phyloP scores from a whole-genome alignment of 2,797 vertebrate species.

The Parauchenoglanis ngamensis region DNA sequence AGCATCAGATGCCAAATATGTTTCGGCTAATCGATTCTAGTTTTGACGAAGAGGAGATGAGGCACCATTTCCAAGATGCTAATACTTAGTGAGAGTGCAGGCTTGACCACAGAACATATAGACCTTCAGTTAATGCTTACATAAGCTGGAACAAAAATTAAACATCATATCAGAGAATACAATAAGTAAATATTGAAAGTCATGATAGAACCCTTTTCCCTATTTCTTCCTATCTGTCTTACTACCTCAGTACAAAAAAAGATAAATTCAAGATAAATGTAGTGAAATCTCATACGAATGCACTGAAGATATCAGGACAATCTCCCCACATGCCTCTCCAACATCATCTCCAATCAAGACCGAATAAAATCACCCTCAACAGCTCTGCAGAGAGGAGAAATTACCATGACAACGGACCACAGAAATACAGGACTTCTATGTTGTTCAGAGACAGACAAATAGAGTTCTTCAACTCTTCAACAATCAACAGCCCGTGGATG shows the following conservation, averaged over 20 bases:
- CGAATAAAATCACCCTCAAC: slow-evolving; percentile 71
- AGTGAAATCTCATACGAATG: slow-evolving; percentile 24
- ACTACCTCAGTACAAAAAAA: background rate
- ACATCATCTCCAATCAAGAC: slow-evolving; percentile 75
- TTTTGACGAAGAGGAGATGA: background rate
- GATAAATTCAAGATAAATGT: background rate
- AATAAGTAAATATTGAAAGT: slow-evolving; percentile 2
- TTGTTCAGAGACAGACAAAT: slow-evolving; percentile 33
- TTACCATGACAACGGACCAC: slow-evolving; percentile 73
- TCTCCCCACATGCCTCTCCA: slow-evolving; percentile 66
- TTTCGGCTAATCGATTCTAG: background rate
- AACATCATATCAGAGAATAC: background rate
- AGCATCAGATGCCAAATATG: background rate
- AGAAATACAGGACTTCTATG: slow-evolving; percentile 69
- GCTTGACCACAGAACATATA: background rate
- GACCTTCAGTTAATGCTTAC: background rate
- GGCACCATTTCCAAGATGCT: background rate
- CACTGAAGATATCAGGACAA: slow-evolving; percentile 52
- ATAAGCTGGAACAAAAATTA: background rate
- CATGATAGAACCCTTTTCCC: background rate
- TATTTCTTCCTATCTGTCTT: slow-evolving; percentile 16
- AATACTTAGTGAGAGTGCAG: background rate
- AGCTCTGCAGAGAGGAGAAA: slow-evolving; percentile 70
- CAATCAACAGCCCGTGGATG: slow-evolving; percentile 70
- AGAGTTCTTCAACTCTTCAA: slow-evolving; percentile 60